A percentile compares a stretch with the other conserved stretches of the same genome.
Evolutionary conservation across 23 tunicate genomes (phyloP).

Genomic region (Styela clava): DNA sequence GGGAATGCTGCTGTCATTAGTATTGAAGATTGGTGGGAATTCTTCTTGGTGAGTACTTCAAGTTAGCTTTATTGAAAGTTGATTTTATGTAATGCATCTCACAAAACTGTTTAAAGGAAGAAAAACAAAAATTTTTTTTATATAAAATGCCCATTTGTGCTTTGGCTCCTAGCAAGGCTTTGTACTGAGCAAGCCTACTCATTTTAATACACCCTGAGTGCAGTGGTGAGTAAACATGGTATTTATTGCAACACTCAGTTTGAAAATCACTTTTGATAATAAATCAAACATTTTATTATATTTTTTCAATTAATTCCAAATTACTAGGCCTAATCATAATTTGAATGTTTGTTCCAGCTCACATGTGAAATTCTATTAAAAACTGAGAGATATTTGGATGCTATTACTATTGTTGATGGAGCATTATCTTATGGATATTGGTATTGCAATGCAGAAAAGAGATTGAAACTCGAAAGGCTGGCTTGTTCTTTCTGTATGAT

Average conservation of each 20-base stretch:
- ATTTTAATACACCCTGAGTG: too few relatives aligned
- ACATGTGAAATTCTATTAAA: conserved; percentile 24
- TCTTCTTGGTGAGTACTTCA: conserved; percentile 7
- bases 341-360: conserved; percentile 42
- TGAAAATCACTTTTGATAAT: too few relatives aligned
- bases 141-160: too few relatives aligned
- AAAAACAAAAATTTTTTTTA: too few relatives aligned
- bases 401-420: conserved; percentile 40
- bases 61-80: neutral
- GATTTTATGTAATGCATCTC: neutral
- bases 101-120: too few relatives aligned
- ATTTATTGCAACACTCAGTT: too few relatives aligned
- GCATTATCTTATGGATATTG: conserved; percentile 25
- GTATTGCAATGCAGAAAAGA: conserved; percentile 25
- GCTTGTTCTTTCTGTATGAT: conserved; percentile 43
- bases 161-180: too few relatives aligned
- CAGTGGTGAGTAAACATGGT: too few relatives aligned
- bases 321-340: too few relatives aligned
- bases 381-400: conserved; percentile 46
- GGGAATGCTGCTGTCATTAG: neutral
- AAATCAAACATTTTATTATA: neutral
- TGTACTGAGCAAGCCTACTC: too few relatives aligned
- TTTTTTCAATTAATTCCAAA: too few relatives aligned
- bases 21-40: conserved; percentile 26
- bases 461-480: conserved; percentile 27